These are phyloP conservation scores for Oscheius sp. DNA, from an alignment of 2,888 invertebrate species.

Conservation along the genomic window DNA sequence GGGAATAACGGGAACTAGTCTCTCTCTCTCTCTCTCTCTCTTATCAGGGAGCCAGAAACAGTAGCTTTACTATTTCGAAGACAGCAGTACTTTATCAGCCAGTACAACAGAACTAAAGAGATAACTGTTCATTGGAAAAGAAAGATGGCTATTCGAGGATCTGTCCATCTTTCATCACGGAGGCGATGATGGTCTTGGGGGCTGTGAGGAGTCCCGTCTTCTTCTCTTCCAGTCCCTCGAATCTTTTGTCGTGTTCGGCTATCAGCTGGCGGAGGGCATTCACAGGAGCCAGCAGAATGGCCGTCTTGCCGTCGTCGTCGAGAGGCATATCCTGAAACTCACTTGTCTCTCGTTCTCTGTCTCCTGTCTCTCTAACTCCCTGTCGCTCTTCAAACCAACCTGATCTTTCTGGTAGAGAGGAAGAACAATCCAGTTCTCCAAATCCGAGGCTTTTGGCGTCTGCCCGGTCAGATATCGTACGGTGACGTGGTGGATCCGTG, in stretches of 20 bases:
- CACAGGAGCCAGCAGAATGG: slow-evolving; percentile 27
- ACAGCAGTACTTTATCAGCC: too few relatives aligned
- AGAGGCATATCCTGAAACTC: slow-evolving; percentile 25
- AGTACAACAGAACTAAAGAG: too few relatives aligned
- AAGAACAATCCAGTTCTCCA: slow-evolving; percentile 27
- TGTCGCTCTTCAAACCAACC: slow-evolving; percentile 2
- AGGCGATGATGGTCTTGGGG: too few relatives aligned
- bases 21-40: too few relatives aligned
- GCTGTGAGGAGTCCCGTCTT: neutral
- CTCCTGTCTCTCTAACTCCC: too few relatives aligned
- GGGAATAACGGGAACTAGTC: too few relatives aligned
- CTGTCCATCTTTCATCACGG: too few relatives aligned
- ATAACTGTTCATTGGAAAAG: too few relatives aligned
- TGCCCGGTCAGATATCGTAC: slow-evolving; percentile 26
- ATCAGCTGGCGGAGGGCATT: slow-evolving; percentile 3
- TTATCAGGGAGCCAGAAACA: too few relatives aligned
- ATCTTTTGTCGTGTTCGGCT: slow-evolving; percentile 9
- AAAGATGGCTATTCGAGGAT: too few relatives aligned
- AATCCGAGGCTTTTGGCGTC: slow-evolving; percentile 20
- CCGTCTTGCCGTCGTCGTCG: slow-evolving; percentile 31
- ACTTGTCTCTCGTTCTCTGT: neutral
- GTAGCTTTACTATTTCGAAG: too few relatives aligned
- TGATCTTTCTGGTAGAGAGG: slow-evolving; percentile 29
- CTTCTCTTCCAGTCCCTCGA: slow-evolving; percentile 11
- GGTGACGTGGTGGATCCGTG: slow-evolving; percentile 18